Evolutionary conservation across 2,888 invertebrate species (phyloP), one percentile per base, ranked within the genome.

Genomic region (Dryocosmus kuriphilus): DNA sequence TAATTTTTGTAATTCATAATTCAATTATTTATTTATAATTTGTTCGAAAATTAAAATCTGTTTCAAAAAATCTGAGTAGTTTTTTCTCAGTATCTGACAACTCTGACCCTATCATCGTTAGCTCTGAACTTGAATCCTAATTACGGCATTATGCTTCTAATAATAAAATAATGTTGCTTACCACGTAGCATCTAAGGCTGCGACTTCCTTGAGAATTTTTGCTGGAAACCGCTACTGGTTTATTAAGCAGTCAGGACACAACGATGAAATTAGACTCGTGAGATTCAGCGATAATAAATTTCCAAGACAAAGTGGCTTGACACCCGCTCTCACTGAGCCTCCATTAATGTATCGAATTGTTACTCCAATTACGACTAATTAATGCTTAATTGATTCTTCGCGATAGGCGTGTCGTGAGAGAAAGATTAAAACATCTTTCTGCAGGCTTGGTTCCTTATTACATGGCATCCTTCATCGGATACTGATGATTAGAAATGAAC

Each of bases 121-220:
- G 75, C 71, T 77, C 77, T 80, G 73, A 74, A 78, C 81, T 79
- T 78, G 85, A 86, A 87, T 86, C 82, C 86, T 90, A 90, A 90
- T 90, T 90, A 89, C 85, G n/a, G n/a, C n/a, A n/a, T n/a, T n/a
- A n/a, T n/a, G 83, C 5, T 84, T 79, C 80, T 60, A 84, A 89
- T 89, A 89, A 89, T 87, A 86, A 89, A 89, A 88, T 88, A 86
- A 90, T 90, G 85, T 86, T 77, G 77, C 81, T 77, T 63, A 16
- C 38, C 62, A 75, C 30, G 67, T 74, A 79, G 80, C 79, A 71
- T 71, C 63, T 63, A 67, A 74, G 24, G 24, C 77, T 55, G 79
- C 80, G 77, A 86, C 90, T 90, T 90, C 90, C 90, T 82, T 90
- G 90, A 89, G 90, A 90, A 89, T 88, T 88, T 89, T 87, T 87